Evolutionary conservation across 92 coral and sea anemone species (phyloP).

Genomic region (Diadumene lineata): DNA sequence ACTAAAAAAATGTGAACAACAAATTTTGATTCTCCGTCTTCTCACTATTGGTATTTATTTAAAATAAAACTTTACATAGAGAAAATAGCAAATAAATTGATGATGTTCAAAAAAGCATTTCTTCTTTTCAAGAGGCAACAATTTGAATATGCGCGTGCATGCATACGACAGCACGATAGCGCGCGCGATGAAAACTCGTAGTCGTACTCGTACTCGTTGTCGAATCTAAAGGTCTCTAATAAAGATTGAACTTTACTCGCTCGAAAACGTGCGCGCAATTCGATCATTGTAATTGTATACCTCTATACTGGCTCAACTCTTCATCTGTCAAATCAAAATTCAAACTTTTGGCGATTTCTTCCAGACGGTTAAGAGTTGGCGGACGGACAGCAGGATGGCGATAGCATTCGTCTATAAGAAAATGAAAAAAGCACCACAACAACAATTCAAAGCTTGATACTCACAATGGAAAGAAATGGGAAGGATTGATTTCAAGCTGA

Average conservation of each 20-base stretch:
- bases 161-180: neutral
- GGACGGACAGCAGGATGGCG: slow-evolving; percentile 72
- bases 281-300: neutral
- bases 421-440: too few species aligned
- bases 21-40: too few species aligned
- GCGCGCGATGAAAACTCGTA: neutral
- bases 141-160: too few species aligned
- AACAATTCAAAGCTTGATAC: too few species aligned
- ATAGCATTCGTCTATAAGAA: slow-evolving; percentile 34
- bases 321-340: slow-evolving; percentile 54
- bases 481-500: too few species aligned
- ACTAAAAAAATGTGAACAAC: too few species aligned
- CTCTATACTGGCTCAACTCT: slow-evolving; percentile 53
- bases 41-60: too few species aligned
- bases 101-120: too few species aligned
- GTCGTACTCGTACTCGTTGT: neutral
- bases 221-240: neutral
- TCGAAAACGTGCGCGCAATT: neutral
- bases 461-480: too few species aligned
- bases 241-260: neutral
- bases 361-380: slow-evolving; percentile 60
- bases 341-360: slow-evolving; percentile 52
- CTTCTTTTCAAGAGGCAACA: too few species aligned
- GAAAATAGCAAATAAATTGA: too few species aligned
- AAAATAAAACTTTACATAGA: too few species aligned